Evolutionary conservation across 2,113 vertebrate genomes (phyloP), one percentile per base, ranked within the genome.

Genomic region (Ochotona princeps): DNA sequence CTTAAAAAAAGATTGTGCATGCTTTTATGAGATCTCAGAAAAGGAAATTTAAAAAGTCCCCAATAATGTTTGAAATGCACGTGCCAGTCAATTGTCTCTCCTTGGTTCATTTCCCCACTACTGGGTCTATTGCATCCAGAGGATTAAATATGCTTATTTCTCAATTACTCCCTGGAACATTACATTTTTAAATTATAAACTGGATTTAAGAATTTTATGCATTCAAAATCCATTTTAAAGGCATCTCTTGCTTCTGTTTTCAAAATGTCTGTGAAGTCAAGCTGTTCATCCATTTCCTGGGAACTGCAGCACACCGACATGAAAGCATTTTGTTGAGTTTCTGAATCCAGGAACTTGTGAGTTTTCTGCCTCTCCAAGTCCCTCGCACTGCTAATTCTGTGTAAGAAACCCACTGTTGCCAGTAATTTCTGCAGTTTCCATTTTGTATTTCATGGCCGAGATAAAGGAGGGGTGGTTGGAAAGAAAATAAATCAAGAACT

Each of bases 381-480:
- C 66, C 60, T 80, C 28, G 23, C 6, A 26, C 23, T 30, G 79
- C 88, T 86, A 54, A 90, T 85, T 81, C 65, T 60, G 47, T 63
- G 35, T 47, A 61, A 82, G 92, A 26, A 70, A 63, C 3, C 54
- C 17, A 18, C 0, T 81, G 30, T 18, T 89, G 49, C 81, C 49
- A 84, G 60, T 12, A 70, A 25, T 78, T 92, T 83, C 35, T 80
- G 30, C 51, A 72, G 32, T 80, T 92, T 88, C 25, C 70, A 26
- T 89, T 96, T 95, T 70, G 83, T 73, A 74, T 81, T 73, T 92
- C 49, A 44, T 76, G 66, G 66, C 83, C 67, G 78, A 67, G 25
- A 87, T 67, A 38, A 89, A 67, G 79, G 18, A 23, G 35, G n/a
- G 26, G n/a, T 10, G 1, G 8, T 44, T 44, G 26, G 21, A 13